Percentiles rank a stretch among this genome's conserved stretches.
Evolutionary conservation across 35 echinoderm and acorn worm species (phyloP).

Genomic region (Ophiothrix spiculata): DNA sequence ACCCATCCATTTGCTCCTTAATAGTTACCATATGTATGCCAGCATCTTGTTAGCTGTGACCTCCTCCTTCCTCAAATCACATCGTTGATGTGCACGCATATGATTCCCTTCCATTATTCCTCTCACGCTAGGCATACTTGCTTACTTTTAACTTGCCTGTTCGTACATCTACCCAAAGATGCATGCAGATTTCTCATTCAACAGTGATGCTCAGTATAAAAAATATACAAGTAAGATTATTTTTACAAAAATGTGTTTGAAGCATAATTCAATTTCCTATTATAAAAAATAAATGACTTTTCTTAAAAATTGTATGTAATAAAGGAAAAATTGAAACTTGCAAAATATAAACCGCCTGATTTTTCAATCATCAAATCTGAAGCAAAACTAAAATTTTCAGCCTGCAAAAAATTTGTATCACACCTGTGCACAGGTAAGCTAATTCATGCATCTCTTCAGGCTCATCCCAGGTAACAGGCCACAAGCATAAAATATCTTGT

Average conservation of each 20-base stretch:
- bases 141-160: background rate
- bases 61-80: background rate
- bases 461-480: background rate
- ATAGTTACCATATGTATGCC: constrained; percentile 1
- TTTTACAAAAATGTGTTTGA: background rate
- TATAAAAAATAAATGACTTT: too few species aligned
- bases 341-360: background rate
- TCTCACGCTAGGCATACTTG: background rate
- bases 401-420: background rate
- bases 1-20: background rate
- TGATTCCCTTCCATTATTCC: background rate
- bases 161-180: background rate
- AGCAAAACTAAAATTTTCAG: background rate
- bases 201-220: background rate
- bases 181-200: constrained; percentile 10
- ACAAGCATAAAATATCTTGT: background rate
- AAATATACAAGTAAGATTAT: background rate
- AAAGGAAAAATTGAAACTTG: background rate
- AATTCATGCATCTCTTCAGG: background rate
- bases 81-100: background rate
- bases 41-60: background rate
- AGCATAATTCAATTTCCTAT: background rate
- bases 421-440: constrained; percentile 4
- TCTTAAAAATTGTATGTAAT: background rate
- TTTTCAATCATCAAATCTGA: background rate